Evolutionary conservation across 2,797 vertebrate species (phyloP).

Genomic region (Parotocinclus haroldoi): DNA sequence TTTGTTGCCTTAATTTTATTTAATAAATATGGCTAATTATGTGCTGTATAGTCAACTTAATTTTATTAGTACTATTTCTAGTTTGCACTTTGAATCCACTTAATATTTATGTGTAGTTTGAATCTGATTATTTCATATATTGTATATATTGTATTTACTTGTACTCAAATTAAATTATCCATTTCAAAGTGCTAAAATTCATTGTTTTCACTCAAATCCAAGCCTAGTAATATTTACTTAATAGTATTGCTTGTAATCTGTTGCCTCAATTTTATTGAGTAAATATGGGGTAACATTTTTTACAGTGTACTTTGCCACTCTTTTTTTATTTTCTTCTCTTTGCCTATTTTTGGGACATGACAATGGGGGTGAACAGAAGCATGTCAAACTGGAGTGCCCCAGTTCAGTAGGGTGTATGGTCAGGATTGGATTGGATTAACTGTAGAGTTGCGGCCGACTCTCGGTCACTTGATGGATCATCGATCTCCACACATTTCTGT

Average conservation of each 20-base stretch:
- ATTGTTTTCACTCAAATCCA: neutral
- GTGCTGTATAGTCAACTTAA: conserved; percentile 1
- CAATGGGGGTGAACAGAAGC: too few relatives aligned
- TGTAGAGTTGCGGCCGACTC: too few relatives aligned
- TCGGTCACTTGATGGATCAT: too few relatives aligned
- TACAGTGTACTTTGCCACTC: too few relatives aligned
- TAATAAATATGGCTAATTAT: conserved; percentile 1
- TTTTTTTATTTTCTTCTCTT: too few relatives aligned
- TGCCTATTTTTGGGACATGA: too few relatives aligned
- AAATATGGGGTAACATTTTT: too few relatives aligned
- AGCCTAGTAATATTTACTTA: neutral
- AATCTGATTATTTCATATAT: conserved; percentile 1
- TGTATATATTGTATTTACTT: neutral
- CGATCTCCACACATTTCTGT: too few relatives aligned
- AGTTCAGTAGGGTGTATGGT: too few relatives aligned
- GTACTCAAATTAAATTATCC: neutral
- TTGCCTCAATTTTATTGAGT: neutral
- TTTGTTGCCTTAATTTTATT: neutral
- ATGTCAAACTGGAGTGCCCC: too few relatives aligned
- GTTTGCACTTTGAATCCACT: conserved; percentile 1
- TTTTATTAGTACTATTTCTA: conserved; percentile 1
- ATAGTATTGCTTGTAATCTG: conserved; percentile 5
- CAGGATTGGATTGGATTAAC: too few relatives aligned
- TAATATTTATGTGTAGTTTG: neutral
- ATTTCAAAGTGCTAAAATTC: neutral